Evolutionary conservation across 2,888 invertebrate genomes (phyloP), one percentile per base, ranked within the genome.

Genomic region (Fragum fragum): DNA sequence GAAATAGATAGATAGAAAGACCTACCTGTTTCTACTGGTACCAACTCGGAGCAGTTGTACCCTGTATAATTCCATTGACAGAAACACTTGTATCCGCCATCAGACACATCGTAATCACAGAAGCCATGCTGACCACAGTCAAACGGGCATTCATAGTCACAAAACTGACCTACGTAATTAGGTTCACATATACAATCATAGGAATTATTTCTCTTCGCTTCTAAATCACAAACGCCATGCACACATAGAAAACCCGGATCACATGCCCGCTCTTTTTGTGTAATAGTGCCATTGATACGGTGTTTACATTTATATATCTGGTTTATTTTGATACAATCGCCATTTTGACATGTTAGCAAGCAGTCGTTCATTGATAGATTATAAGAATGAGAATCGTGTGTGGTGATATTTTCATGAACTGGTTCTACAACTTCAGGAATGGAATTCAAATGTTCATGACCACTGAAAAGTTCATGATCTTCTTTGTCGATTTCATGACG

Each of bases 51-150:
- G 70, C 88, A 88, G 59, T 84, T 79, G 16, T 76, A 42, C 0
- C 88, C 88, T 1, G 83, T 87, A 72, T 84, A 87, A 63, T 84
- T 83, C 79, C 82, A 80, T 18, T 79, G 73, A 71, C 88, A 88
- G 52, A 76, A 74, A 53, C 88, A 88, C 42, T 72, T 83, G 59
- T 71, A 75, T 0, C 59, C 47, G n/a, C 73, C 73, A 11, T 81
- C 75, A 1, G 70, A 68, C 9, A 74, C 75, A 28, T 80, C 63
- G 18, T 69, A 71, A 26, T 73, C 79, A 71, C 88, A 88, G 14
- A 73, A 21, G 0, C 88, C 88, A 63, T 79, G 72, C 11, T 82
- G 77, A n/a, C 88, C 89, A 71, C 90, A 90, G 55, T 87, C 86
- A 26, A 83, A 78, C 1, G 75, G 73, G 76, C 90, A 90, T 53